Base-by-base conservation (phyloP, 1,140 invertebrate species). In the Eumeta japonica region DNA sequence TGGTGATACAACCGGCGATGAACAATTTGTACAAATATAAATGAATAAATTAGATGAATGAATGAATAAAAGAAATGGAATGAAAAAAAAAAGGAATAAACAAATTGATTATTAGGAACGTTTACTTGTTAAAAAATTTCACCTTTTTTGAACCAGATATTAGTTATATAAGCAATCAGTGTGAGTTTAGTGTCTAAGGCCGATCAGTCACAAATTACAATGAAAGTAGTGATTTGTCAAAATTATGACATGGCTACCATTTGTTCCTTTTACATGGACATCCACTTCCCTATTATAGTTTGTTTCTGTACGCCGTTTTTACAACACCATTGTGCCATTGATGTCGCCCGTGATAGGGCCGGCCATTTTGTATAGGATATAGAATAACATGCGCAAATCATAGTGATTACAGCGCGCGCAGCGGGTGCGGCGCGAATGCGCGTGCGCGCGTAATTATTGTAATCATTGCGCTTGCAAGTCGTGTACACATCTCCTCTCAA, bases 371-470 rank as follows among this genome's bases (percentile, higher is more conserved):
- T 58, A 53, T 52, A 43, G 58, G 52, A 60, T 60, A 64, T 62
- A 67, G 62, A 66, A 64, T 65, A 66, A 71, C 64, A 62, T 56
- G 59, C 43, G 56, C 53, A 72, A 72, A 72, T 68, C 50, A 67
- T 59, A 68, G 67, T 72, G 57, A 67, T 72, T 72, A 68, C 46
- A 44, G 48, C 34, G 37, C 28, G 20, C n/a, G n/a, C n/a, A 32
- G 44, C 41, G 48, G 48, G 51, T 43, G 52, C 32, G 59, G 58
- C 48, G 56, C 43, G 52, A 24, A n/a, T 28, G 62, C 59, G 55
- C 54, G 57, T 62, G 63, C 50, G 43, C 44, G 20, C 46, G 55
- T 68, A 66, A 68, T 70, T 61, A 61, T 70, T 66, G 59, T 70
- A 64, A 70, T 70, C 55, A 24, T 58, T 47, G 29, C 13, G 29